Percentiles rank a stretch among this genome's conserved stretches.
These are phyloP conservation scores for Polypterus senegalus DNA, from an alignment of 2,113 vertebrate species.

Conservation along the genomic window DNA sequence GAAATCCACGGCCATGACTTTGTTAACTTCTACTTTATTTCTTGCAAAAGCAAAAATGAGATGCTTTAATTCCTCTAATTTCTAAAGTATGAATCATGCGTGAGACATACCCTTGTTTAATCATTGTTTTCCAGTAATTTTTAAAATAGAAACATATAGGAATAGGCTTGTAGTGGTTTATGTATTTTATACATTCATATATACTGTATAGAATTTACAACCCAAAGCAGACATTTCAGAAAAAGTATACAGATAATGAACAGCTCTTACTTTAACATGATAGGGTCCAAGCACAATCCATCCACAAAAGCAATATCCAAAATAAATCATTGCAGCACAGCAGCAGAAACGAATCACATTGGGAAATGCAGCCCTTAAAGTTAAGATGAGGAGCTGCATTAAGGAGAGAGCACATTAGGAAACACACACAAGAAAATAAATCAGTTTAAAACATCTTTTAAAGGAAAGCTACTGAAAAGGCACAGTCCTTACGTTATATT, in stretches of 20 bases:
- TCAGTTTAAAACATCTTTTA: conserved; percentile 1
- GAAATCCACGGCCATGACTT: too few species aligned
- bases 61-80: too few species aligned
- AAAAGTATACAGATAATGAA: background rate
- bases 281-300: conserved; percentile 92
- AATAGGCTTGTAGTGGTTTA: too few species aligned
- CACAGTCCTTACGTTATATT: conserved; percentile 77
- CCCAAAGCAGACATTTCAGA: background rate
- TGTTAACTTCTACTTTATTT: too few species aligned
- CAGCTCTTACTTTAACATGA: conserved; percentile 67
- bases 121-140: too few species aligned
- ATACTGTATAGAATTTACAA: too few species aligned
- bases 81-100: too few species aligned
- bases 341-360: conserved; percentile 79
- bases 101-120: too few species aligned
- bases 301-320: conserved; percentile 93
- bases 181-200: too few species aligned
- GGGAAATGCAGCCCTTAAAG: conserved; percentile 72
- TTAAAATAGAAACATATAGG: too few species aligned
- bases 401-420: conserved; percentile 39
- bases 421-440: conserved; percentile 15
- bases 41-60: too few species aligned
- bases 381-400: conserved; percentile 58
- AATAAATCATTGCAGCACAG: conserved; percentile 87
- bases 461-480: conserved; percentile 11